A percentile compares a stretch with the other conserved stretches of the same genome.
phyloP scores from a whole-genome alignment of 1,140 invertebrate genomes.

The Bombus confusus region DNA sequence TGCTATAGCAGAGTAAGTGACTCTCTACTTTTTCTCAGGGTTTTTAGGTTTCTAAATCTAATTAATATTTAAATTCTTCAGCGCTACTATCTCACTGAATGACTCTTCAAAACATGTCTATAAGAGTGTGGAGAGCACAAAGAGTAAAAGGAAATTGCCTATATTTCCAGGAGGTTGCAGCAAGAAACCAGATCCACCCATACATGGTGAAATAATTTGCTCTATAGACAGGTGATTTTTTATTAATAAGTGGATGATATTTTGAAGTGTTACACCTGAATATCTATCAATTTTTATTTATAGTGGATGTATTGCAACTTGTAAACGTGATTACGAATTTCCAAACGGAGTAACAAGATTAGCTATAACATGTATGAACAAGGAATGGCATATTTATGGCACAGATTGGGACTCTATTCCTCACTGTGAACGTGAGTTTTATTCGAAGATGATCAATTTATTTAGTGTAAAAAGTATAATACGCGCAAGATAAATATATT shows the following conservation, averaged over 20 bases:
- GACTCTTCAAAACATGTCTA: not conserved
- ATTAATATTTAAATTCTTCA: not conserved
- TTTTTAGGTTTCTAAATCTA: not conserved
- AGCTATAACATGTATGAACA: slow-evolving; percentile 82
- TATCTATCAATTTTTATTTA: not conserved
- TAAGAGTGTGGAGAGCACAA: slow-evolving; percentile 34
- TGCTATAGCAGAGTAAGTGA: slow-evolving; percentile 32
- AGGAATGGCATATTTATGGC: slow-evolving; percentile 83
- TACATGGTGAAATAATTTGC: slow-evolving; percentile 80
- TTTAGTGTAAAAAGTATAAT: not conserved
- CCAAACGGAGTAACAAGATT: slow-evolving; percentile 83
- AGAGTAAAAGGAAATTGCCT: slow-evolving; percentile 7
- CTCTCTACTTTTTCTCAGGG: not conserved
- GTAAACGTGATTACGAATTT: slow-evolving; percentile 84
- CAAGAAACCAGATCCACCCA: slow-evolving; percentile 70
- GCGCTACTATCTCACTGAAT: not conserved
- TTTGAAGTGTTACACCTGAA: not conserved
- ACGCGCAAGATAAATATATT: not conserved
- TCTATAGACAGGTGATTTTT: slow-evolving; percentile 72
- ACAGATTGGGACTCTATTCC: slow-evolving; percentile 82
- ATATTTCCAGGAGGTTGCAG: slow-evolving; percentile 69
- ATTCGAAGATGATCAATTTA: not conserved
- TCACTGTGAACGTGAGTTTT: slow-evolving; percentile 85
- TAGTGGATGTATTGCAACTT: slow-evolving; percentile 84
- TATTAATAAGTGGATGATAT: not conserved